Base-by-base conservation (phyloP, 2,888 invertebrate species). In the Phyllotreta cruciferae region DNA sequence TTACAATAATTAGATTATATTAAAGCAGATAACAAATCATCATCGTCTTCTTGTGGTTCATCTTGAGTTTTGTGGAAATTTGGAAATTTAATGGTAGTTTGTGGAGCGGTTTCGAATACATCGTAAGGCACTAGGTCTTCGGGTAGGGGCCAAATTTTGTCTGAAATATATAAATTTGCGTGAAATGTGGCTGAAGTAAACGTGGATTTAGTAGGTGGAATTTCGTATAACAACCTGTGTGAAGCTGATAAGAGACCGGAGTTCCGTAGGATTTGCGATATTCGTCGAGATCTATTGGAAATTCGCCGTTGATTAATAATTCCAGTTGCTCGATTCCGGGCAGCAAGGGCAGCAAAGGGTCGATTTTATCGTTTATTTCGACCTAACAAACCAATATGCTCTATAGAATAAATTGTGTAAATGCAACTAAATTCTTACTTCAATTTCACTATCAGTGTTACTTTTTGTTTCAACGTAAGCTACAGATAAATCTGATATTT, bases 111-210 rank as follows among this genome's bases (percentile, higher is more conserved):
- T 13, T 71, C 67, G 56, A 77, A 75, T 1, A 75, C 62, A 58
- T 74, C 73, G 50, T 72, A 75, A 0, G 76, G 75, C 9, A 77
- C 68, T 47, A 74, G 74, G 44, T 74, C 73, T 34, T 62, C 62
- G 9, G 74, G 72, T 24, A 72, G 67, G 6, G 78, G 78, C 78
- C 78, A 78, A 13, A 73, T 67, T 56, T 64, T 63, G 60, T 75
- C 77, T 77, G 34, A 60, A 24, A 73, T 73, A 73, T 73, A 42
- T 35, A 41, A 49, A 34, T 45, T 6, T 8, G 39, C 6, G 10
- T 13, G 34, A 53, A 6, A 6, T 14, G 50, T 37, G 38, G 34
- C 45, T 47, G 6, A 37, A 39, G 4, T 47, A 24, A 37, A 50
- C 35, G 38, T 10, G 36, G n/a, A 11, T 14, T 45, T 11, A 45